Evolutionary conservation across 64 coral and sea anemone species (phyloP).

Genomic region (Dendrophyllia cribrosa): DNA sequence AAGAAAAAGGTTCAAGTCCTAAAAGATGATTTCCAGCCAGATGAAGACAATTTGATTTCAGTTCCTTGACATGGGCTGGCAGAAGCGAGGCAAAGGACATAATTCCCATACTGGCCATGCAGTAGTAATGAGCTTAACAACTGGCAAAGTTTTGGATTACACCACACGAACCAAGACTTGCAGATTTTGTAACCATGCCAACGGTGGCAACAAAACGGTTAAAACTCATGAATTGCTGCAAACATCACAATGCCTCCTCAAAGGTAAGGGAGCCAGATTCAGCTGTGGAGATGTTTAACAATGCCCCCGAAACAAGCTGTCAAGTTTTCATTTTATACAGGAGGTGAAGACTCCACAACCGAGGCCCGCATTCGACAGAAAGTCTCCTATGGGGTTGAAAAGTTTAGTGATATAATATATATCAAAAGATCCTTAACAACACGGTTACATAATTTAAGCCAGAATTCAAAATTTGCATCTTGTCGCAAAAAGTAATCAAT

Average conservation of each 20-base stretch:
- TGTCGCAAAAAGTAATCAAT: conserved; percentile 33
- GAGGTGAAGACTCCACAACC: conserved; percentile 71
- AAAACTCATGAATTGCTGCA: conserved; percentile 79
- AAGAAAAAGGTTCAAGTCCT: neutral
- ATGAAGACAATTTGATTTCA: conserved; percentile 33
- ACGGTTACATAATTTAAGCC: conserved; percentile 13
- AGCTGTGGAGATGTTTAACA: conserved; percentile 62
- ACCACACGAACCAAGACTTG: conserved; percentile 55
- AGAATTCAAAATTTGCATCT: conserved; percentile 2
- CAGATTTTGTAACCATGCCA: conserved; percentile 33
- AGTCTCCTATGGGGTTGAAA: conserved; percentile 39
- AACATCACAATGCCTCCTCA: conserved; percentile 73
- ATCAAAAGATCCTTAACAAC: conserved; percentile 52
- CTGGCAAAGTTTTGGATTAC: conserved; percentile 78
- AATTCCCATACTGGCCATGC: conserved; percentile 70
- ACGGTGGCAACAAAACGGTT: conserved; percentile 9
- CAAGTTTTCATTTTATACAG: conserved; percentile 6
- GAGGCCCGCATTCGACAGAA: conserved; percentile 57
- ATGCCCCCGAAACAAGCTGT: conserved; percentile 33
- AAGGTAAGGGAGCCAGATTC: conserved; percentile 76
- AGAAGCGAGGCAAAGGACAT: conserved; percentile 61
- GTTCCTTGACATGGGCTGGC: conserved; percentile 69
- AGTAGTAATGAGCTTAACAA: conserved; percentile 48
- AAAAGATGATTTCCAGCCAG: neutral
- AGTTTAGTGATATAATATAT: conserved; percentile 35